Conservation (phyloP, 1,140 invertebrate species). For the Tetranychus cinnabarinus region DNA sequence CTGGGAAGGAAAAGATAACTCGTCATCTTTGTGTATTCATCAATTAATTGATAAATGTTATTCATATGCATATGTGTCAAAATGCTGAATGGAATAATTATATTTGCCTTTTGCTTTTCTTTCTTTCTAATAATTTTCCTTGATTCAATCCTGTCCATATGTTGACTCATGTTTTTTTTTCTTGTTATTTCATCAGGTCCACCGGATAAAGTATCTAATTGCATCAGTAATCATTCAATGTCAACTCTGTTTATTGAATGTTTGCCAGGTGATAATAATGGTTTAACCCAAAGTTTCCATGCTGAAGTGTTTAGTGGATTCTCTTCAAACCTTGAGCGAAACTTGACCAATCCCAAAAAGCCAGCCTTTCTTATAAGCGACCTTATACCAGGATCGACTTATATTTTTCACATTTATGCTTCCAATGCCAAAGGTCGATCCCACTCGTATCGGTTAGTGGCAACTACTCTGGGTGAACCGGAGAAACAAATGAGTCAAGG, state of each 20-base stretch:
- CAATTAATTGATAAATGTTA: too few relatives aligned
- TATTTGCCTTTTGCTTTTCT: too few relatives aligned
- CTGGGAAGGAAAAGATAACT: too few relatives aligned
- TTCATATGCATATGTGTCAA: too few relatives aligned
- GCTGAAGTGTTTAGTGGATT: constrained; percentile 35
- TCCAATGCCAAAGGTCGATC: constrained; percentile 27
- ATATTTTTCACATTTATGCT: constrained; percentile 10
- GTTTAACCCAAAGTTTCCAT: constrained; percentile 50
- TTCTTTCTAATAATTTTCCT: too few relatives aligned
- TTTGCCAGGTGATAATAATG: constrained; percentile 36
- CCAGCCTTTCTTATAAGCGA: constrained; percentile 4
- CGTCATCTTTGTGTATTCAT: too few relatives aligned
- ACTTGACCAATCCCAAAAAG: background rate
- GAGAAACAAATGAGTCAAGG: constrained; percentile 27
- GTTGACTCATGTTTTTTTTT: background rate
- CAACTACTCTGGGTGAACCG: constrained; percentile 59
- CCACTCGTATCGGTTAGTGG: constrained; percentile 50
- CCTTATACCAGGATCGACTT: constrained; percentile 5
- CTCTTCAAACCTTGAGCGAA: background rate
- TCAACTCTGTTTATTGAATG: constrained; percentile 41
- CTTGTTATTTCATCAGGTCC: constrained; percentile 12
- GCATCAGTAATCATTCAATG: constrained; percentile 14
- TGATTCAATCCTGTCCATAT: background rate
- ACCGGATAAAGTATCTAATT: constrained; percentile 15
- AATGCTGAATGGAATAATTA: too few relatives aligned